Conservation (phyloP, 2,888 invertebrate genomes). For the Caenorhabditis sp. region DNA sequence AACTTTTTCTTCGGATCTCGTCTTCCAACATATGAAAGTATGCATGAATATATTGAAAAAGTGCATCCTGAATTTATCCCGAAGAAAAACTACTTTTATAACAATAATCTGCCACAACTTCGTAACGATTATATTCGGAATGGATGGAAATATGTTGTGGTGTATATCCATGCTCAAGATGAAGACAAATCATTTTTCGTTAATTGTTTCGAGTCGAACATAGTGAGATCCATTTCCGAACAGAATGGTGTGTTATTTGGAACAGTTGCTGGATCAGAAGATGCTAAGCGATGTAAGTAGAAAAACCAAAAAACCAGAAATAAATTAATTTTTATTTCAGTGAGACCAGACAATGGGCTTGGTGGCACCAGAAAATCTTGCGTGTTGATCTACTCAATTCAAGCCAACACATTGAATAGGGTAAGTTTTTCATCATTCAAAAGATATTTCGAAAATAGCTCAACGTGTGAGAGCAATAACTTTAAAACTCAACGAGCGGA, state of each 20-base stretch:
- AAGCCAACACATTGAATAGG: conserved; percentile 18
- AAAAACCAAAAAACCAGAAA: not conserved
- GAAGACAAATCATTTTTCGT: conserved; percentile 13
- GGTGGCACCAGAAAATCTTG: not conserved
- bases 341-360: conserved; percentile 19
- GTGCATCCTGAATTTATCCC: conserved; percentile 6
- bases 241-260: conserved; percentile 24
- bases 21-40: not conserved
- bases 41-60: conserved; percentile 13
- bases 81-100: conserved; percentile 1
- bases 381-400: conserved; percentile 21
- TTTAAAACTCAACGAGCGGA: too few species aligned
- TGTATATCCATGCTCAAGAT: conserved; percentile 23
- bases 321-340: conserved; percentile 11
- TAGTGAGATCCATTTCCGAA: conserved; percentile 8
- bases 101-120: not conserved
- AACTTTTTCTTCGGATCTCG: conserved; percentile 21
- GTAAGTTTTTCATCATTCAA: too few species aligned
- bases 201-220: conserved; percentile 12
- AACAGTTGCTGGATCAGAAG: conserved; percentile 18
- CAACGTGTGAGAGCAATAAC: too few species aligned
- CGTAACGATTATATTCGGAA: conserved; percentile 14
- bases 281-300: conserved; percentile 14
- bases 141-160: conserved; percentile 30
- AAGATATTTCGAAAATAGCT: too few species aligned